phyloP scores from a whole-genome alignment of 2,113 vertebrate species.

The Clarias gariepinus region DNA sequence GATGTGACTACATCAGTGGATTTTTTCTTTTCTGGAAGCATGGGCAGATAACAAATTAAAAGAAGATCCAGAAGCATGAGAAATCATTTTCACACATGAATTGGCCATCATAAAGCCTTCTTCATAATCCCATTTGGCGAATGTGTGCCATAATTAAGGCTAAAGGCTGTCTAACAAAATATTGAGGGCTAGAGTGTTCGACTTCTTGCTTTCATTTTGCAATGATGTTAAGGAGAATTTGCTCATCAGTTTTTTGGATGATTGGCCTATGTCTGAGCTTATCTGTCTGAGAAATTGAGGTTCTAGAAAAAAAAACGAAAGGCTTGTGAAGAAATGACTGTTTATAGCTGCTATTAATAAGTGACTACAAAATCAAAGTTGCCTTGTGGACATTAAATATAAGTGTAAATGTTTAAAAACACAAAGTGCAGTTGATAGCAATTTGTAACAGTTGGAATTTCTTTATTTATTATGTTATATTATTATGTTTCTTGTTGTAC shows the following conservation, averaged over 20 bases:
- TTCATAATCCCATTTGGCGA: too few relatives aligned
- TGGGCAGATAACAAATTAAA: too few relatives aligned
- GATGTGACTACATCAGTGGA: too few relatives aligned
- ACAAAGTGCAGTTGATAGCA: neutral
- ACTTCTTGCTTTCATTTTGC: neutral
- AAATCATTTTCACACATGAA: too few relatives aligned
- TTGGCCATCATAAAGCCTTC: too few relatives aligned
- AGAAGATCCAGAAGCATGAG: too few relatives aligned
- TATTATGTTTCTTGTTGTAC: neutral
- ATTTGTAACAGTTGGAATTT: too few relatives aligned
- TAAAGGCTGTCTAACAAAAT: too few relatives aligned
- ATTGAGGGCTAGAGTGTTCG: too few relatives aligned
- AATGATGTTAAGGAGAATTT: neutral
- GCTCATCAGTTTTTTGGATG: neutral
- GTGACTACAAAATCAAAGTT: neutral
- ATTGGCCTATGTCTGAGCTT: neutral
- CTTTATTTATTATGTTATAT: too few relatives aligned
- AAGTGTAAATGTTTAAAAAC: neutral
- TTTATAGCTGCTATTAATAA: neutral
- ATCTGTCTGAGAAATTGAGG: neutral
- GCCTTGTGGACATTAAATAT: neutral
- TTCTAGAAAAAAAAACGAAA: neutral
- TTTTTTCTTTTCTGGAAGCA: too few relatives aligned
- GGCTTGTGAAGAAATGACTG: neutral
- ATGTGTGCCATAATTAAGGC: too few relatives aligned